A percentile compares a stretch with the other conserved stretches of the same genome.
phyloP scores from a whole-genome alignment of 2,797 vertebrate genomes.

The Acanthurus leucopareius region DNA sequence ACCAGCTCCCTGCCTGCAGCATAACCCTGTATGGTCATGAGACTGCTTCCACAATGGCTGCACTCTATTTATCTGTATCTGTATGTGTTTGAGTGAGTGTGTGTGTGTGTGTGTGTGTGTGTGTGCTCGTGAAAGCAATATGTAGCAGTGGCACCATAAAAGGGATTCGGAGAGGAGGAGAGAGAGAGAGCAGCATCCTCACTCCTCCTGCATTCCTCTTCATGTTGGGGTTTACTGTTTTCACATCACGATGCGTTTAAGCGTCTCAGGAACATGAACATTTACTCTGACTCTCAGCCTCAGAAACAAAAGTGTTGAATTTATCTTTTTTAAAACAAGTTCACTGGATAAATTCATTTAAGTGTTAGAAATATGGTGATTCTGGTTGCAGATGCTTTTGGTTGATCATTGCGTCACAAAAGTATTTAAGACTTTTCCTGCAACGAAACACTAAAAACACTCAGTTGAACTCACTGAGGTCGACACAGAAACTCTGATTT shows the following conservation, averaged over 20 bases:
- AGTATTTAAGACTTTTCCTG: neutral
- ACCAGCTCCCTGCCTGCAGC: slow-evolving; percentile 50
- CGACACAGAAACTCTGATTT: no score
- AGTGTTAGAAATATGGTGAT: neutral
- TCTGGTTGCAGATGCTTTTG: neutral
- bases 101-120: slow-evolving; percentile 27
- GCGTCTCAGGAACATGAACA: neutral
- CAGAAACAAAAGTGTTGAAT: neutral
- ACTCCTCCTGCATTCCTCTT: slow-evolving; percentile 64
- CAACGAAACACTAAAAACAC: neutral
- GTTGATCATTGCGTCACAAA: neutral
- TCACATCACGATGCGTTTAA: slow-evolving; percentile 19
- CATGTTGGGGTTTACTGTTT: slow-evolving; percentile 38
- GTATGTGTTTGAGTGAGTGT: slow-evolving; percentile 24
- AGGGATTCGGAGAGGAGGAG: slow-evolving; percentile 62
- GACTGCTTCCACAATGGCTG: slow-evolving; percentile 54
- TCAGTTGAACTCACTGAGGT: neutral
- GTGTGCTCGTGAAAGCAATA: slow-evolving; percentile 49
- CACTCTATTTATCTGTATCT: slow-evolving; percentile 59
- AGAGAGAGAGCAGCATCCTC: slow-evolving; percentile 36
- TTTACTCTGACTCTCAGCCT: neutral
- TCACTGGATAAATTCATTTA: neutral
- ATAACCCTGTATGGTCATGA: slow-evolving; percentile 85
- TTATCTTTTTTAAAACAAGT: neutral
- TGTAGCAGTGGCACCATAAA: slow-evolving; percentile 76